Base-by-base conservation (phyloP, 2,888 invertebrate genomes). In the Phasia obesa region DNA sequence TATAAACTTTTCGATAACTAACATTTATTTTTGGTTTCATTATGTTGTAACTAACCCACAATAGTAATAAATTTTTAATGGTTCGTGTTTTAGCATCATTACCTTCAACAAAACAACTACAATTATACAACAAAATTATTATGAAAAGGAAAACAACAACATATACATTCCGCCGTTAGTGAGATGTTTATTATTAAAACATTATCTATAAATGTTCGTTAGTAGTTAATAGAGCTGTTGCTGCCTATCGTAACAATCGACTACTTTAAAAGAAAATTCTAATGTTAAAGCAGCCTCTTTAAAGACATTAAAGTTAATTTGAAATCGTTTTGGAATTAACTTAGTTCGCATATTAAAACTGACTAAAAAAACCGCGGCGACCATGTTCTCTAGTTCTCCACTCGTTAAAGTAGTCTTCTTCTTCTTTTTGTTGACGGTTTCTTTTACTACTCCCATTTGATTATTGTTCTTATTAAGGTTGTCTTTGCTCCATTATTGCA, bases 281-380 rank as follows among this genome's bases (percentile, higher is more conserved):
- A 53, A 21, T 53, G 53, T 15, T 5, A 15, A n/a, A 25, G 27
- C 6, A 69, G 60, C 49, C 76, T 69, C 62, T 85, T 74, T 78
- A 74, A 74, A 78, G 85, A 86, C 87, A 88, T 88, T 88, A 87
- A 86, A 89, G 88, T 89, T 90, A 90, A 89, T 90, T 89, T 88
- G 85, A 87, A 90, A 90, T 90, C 88, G 88, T 86, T 88, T 89
- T 89, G 88, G 89, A 89, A 90, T 89, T 89, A 89, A 88, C 88
- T 89, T 90, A 88, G 88, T 88, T 90, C 88, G 87, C n/a, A n/a
- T 87, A 86, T 87, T 86, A 75, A 84, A 71, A 59, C 51, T 47
- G 73, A 35, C 11, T 13, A n/a, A 15, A n/a, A n/a, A n/a, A 15
- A 44, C 21, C 31, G 15, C n/a, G 5, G 15, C 25, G 1, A 60